These are phyloP conservation scores for Mantis religiosa DNA, from an alignment of 2,888 invertebrate species.

Conservation along the genomic window DNA sequence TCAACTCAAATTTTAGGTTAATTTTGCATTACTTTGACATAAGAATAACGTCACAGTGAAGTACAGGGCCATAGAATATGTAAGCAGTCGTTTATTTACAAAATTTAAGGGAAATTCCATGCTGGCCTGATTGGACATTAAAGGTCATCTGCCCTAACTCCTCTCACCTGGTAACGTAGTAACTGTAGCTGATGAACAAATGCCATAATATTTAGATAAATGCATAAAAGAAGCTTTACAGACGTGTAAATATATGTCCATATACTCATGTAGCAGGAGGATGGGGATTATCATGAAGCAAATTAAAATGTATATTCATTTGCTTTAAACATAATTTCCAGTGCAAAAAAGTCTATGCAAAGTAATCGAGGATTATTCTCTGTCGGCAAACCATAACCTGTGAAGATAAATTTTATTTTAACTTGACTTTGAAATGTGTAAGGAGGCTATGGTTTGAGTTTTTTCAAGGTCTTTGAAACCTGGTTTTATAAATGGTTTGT, in stretches of 20 bases:
- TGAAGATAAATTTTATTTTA: background rate
- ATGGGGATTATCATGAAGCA: too few relatives aligned
- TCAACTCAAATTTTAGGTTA: background rate
- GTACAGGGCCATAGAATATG: background rate
- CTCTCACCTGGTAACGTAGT: constrained; percentile 8
- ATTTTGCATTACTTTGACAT: background rate
- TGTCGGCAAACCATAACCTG: background rate
- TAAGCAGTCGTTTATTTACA: background rate
- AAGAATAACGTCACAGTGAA: background rate
- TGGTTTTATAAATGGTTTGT: background rate
- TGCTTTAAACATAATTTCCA: background rate
- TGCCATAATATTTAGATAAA: background rate
- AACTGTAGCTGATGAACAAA: background rate
- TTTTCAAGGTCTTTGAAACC: background rate
- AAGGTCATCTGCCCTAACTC: constrained; percentile 29
- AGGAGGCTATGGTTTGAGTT: background rate
- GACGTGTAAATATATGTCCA: background rate
- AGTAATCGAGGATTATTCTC: background rate
- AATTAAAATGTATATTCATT: too few relatives aligned
- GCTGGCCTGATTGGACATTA: constrained; percentile 20
- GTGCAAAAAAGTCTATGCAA: background rate
- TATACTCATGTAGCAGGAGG: background rate
- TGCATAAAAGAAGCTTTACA: background rate
- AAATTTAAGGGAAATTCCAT: constrained; percentile 18
- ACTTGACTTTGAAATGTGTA: background rate